Base-by-base conservation (phyloP, 2,113 vertebrate genomes). In the Notarius quadriscutis region DNA sequence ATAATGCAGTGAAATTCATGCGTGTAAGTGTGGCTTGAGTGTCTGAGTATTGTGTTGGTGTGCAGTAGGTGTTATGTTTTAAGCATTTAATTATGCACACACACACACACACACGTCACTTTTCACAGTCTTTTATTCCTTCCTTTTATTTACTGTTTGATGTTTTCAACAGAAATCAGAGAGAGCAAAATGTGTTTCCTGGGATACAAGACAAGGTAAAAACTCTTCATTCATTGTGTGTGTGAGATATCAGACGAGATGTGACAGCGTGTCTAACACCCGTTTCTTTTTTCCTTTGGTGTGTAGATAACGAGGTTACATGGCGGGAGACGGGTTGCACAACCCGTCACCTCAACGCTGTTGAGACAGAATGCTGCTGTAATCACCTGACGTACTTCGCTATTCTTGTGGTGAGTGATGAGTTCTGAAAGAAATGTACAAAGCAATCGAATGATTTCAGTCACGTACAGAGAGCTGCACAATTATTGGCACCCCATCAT, bases 311-410 rank as follows among this genome's bases (percentile, higher is more conserved):
- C 25, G 85, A 89, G 34, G 88, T 95, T 20, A 90, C 69, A 2
- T 96, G 95, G 95, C 74, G 53, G 34, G 5, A 0, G 0, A 85
- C 93, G 0, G 95, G 95, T 83, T 96, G 95, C 85, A 3, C 67
- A 17, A 95, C 94, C 0, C 0, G 9, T 0, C 15, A 12, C 50
- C 89, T 8, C 11, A 90, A 88, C 41, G 11, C 1, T 0, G 11
- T 77, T 2, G 85, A 91, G 85, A 96, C 95, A 0, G 94, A 94
- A 79, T 96, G 95, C 63, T 78, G 14, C 27, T 96, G 95, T 63
- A 88, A 94, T 83, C 95, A 96, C 65, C 92, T 96, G 77, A 96
- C 95, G 0, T 96, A 95, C 92, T 95, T 96, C 83, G 83, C 93
- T 67, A 91, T 96, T 30, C 93, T 96, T 30, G 94, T 96, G 94